Evolutionary conservation across 2,888 invertebrate species (phyloP).

Genomic region (Pristionchus japonicus): DNA sequence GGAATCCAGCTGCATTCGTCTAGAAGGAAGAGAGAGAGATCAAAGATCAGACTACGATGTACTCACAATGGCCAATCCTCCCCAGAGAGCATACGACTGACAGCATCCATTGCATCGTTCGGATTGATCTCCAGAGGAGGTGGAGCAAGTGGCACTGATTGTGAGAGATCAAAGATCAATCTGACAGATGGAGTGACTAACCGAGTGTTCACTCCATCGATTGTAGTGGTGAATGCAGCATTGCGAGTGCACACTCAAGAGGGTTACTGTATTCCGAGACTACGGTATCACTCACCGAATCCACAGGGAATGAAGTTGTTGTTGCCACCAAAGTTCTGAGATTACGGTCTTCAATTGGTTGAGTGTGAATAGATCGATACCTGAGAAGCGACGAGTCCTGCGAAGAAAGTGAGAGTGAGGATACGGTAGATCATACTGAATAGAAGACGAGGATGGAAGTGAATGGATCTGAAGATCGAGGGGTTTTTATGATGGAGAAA

Average conservation of each 20-base stretch:
- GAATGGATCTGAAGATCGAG: too few relatives aligned
- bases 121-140: not conserved
- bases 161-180: constrained; percentile 33
- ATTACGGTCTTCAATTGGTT: not conserved
- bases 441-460: not conserved
- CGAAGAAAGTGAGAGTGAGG: not conserved
- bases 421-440: constrained; percentile 21
- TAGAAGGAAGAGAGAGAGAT: not conserved
- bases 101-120: not conserved
- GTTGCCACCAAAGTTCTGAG: constrained; percentile 16
- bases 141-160: constrained; percentile 11
- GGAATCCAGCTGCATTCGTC: constrained; percentile 26
- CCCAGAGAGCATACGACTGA: not conserved
- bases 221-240: not conserved
- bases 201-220: constrained; percentile 25
- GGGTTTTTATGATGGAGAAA: too few relatives aligned
- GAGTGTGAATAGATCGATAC: not conserved
- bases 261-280: too few relatives aligned
- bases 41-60: not conserved
- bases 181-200: not conserved
- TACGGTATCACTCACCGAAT: not conserved
- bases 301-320: constrained; percentile 20
- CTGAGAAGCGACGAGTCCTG: not conserved
- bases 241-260: constrained; percentile 10
- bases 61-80: not conserved